Evolutionary conservation across 2,113 vertebrate genomes (phyloP).

Genomic region (Leptodactylus fuscus): DNA sequence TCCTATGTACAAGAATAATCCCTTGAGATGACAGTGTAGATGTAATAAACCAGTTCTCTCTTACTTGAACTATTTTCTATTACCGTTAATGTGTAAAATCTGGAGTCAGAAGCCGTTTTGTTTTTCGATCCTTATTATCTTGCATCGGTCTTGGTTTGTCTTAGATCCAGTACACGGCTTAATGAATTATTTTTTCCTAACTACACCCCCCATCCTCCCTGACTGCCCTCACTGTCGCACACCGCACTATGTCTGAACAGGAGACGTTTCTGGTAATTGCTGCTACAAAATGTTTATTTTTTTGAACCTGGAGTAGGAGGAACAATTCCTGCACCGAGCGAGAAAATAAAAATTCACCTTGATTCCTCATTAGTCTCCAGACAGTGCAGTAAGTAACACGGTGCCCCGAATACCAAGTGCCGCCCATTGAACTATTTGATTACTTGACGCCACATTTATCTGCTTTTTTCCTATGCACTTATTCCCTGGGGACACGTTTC

Average conservation of each 20-base stretch:
- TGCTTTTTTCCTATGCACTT: constrained; percentile 28
- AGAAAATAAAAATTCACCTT: constrained; percentile 48
- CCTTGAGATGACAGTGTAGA: too few species aligned
- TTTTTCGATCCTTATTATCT: not conserved
- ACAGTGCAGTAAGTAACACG: constrained; percentile 19
- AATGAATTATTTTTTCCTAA: not conserved
- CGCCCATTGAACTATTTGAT: constrained; percentile 51
- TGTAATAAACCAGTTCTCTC: too few species aligned
- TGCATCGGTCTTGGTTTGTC: not conserved
- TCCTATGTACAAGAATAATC: not conserved
- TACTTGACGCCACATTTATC: constrained; percentile 38
- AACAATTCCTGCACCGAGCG: not conserved
- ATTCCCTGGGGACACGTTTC: constrained; percentile 26
- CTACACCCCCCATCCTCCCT: not conserved
- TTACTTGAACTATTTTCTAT: too few species aligned
- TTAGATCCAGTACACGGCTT: not conserved
- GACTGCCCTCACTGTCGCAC: not conserved
- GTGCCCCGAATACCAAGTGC: constrained; percentile 40
- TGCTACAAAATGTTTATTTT: constrained; percentile 34
- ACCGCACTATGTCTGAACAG: not conserved
- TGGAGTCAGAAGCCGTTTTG: not conserved
- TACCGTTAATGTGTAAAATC: not conserved
- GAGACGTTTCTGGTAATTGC: not conserved
- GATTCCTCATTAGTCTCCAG: constrained; percentile 55
- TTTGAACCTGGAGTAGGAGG: constrained; percentile 13